Base-by-base conservation (phyloP, 2,797 vertebrate species). In the Myotis findleyi region DNA sequence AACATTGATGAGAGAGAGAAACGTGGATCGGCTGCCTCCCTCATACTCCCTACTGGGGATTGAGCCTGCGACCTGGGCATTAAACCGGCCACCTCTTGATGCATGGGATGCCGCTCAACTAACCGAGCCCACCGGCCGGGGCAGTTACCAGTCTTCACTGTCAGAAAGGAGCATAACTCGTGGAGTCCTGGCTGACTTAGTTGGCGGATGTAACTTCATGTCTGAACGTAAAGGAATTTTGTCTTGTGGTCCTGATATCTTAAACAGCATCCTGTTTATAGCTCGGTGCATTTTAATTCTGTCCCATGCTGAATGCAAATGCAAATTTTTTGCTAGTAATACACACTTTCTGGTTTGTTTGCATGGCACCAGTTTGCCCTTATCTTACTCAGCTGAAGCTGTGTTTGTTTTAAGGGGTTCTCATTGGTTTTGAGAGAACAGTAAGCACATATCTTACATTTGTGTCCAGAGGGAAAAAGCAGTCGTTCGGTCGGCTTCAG, bases 241-340 rank as follows among this genome's bases (percentile, higher is more conserved):
- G 69, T 66, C 18, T 13, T 94, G 38, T 36, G 30, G 84, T 87
- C 82, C 49, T 20, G 47, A 6, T 59, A 3, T 49, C 49, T 79
- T 55, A 73, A 80, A 36, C 89, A 87, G 38, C 71, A 87, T 47
- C 44, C 87, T 38, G 0, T 93, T 77, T 82, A 36, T 80, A 89
- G 76, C 57, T 38, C 4, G 77, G 5, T 13, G 69, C 85, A 73
- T 93, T 95, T 87, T 88, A 80, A 21, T 84, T 95, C 96, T 92
- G 68, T 87, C 53, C 7, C 72, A 55, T 87, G 73, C 72, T 94
- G 59, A 41, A 73, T 21, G 59, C 59, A 94, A 59, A 79, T 30
- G 53, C 20, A 83, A 27, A 73, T 81, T 96, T 92, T 9, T 96
- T 96, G 75, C 96, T 92, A 76, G 79, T 30, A 27, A 82, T 30